Percentiles rank a stretch among this genome's conserved stretches.
phyloP scores from a whole-genome alignment of 30 jellyfish, hydroid and myxozoan species.

The Pseudorhiza aurosa region DNA sequence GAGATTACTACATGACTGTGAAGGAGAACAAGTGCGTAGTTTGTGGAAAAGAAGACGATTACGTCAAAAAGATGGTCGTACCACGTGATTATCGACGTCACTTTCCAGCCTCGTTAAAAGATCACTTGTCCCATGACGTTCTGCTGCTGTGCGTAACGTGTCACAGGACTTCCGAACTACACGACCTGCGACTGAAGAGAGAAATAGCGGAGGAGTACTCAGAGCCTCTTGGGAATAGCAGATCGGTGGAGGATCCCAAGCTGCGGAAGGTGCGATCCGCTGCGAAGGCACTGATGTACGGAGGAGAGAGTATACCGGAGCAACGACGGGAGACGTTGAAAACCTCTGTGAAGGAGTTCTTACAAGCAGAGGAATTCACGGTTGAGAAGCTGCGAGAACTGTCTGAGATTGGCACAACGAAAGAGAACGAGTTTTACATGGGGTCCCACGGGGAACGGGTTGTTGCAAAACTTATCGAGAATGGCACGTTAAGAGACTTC shows the following conservation, averaged over 20 bases:
- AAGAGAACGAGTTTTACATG: slow-evolving; percentile 43
- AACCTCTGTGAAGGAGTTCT: slow-evolving; percentile 26
- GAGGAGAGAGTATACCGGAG: slow-evolving; percentile 67
- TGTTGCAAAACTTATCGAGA: slow-evolving; percentile 46
- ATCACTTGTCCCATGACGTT: slow-evolving; percentile 89
- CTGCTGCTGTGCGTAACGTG: slow-evolving; percentile 79
- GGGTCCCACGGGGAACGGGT: slow-evolving; percentile 92
- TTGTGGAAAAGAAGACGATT: slow-evolving; percentile 80
- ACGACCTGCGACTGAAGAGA: slow-evolving; percentile 77
- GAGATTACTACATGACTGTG: slow-evolving; percentile 90
- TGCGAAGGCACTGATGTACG: slow-evolving; percentile 82
- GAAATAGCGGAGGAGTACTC: slow-evolving; percentile 67
- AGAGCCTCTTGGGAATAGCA: slow-evolving; percentile 78
- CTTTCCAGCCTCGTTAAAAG: slow-evolving; percentile 83
- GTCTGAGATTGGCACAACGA: slow-evolving; percentile 45
- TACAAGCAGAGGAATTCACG: slow-evolving; percentile 16
- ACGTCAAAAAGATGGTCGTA: slow-evolving; percentile 83
- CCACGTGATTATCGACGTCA: slow-evolving; percentile 96
- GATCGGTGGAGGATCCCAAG: slow-evolving; percentile 50
- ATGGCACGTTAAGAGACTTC: slow-evolving; percentile 59
- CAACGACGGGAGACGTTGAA: slow-evolving; percentile 52
- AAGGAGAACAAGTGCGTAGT: slow-evolving; percentile 92
- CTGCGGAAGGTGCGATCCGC: slow-evolving; percentile 82
- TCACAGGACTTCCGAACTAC: slow-evolving; percentile 72
- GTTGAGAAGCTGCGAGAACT: slow-evolving; percentile 39